Evolutionary conservation across 2,113 vertebrate genomes (phyloP).

Genomic region (Lonchura striata): DNA sequence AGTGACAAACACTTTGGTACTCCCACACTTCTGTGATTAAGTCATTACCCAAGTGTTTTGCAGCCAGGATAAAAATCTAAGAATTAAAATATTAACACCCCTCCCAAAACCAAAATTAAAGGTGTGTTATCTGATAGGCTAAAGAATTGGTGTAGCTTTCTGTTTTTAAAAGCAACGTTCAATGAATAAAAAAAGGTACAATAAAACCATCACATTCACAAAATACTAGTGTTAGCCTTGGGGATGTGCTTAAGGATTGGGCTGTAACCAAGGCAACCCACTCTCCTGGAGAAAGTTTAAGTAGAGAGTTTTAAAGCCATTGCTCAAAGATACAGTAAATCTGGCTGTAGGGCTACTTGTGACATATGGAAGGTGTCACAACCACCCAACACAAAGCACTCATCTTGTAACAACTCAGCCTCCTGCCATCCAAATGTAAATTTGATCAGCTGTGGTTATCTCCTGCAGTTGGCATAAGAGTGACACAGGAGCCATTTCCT

Average conservation of each 20-base stretch:
- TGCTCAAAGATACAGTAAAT: constrained; percentile 3
- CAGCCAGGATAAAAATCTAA: not conserved
- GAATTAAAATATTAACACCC: not conserved
- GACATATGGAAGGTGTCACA: not conserved
- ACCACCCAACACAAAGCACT: not conserved
- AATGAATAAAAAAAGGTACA: constrained; percentile 16
- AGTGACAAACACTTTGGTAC: not conserved
- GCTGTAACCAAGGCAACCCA: constrained; percentile 50
- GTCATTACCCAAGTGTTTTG: not conserved
- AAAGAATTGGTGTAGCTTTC: not conserved
- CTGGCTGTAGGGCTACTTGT: not conserved
- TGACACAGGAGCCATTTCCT: not conserved
- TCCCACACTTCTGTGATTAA: not conserved
- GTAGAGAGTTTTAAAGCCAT: constrained; percentile 24
- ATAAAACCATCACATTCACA: constrained; percentile 14
- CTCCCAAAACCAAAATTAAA: not conserved
- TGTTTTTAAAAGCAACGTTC: not conserved
- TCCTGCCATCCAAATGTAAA: not conserved
- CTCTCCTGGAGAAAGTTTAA: constrained; percentile 35
- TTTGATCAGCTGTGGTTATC: not conserved
- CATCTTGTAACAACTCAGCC: not conserved
- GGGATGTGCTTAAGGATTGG: constrained; percentile 11
- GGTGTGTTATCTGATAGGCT: not conserved
- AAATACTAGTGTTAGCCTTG: constrained; percentile 12
- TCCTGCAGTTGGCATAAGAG: not conserved